Percentiles rank a stretch among this genome's conserved stretches.
Conservation (phyloP, 37 sponge, comb jelly and placozoan species). For the Halisarca cf. caerulea region DNA sequence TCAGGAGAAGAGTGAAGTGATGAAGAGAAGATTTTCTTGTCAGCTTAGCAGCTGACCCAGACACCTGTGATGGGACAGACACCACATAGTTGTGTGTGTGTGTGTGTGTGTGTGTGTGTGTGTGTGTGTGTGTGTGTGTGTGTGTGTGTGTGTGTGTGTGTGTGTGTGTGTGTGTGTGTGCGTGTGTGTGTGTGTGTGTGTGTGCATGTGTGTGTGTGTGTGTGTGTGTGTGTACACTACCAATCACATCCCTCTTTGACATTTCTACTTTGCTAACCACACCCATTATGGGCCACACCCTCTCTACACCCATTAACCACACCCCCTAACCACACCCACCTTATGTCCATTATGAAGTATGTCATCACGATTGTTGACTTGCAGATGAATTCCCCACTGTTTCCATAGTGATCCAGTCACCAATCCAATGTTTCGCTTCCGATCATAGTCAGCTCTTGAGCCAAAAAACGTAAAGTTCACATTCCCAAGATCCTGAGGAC, state of each 20-base stretch:
- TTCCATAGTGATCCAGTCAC: slow-evolving; percentile 48
- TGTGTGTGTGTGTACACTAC: too few relatives aligned
- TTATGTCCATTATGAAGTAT: slow-evolving; percentile 43
- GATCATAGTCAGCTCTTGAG: slow-evolving; percentile 46
- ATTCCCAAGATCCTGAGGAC: slow-evolving; percentile 69
- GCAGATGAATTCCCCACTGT: slow-evolving; percentile 53
- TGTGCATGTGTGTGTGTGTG: too few relatives aligned
- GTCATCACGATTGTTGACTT: slow-evolving; percentile 62
- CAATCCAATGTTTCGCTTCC: slow-evolving; percentile 61
- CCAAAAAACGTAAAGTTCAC: slow-evolving; percentile 76
- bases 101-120: too few relatives aligned
- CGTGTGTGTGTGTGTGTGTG: too few relatives aligned
- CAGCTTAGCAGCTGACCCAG: slow-evolving; percentile 78
- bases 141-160: too few relatives aligned
- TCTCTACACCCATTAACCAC: too few relatives aligned
- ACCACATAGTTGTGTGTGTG: neutral
- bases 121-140: too few relatives aligned
- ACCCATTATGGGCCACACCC: too few relatives aligned
- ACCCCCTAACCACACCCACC: slow-evolving; percentile 9
- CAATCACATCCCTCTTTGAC: too few relatives aligned
- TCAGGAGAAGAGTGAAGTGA: slow-evolving; percentile 83
- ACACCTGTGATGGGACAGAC: slow-evolving; percentile 50
- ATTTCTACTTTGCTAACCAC: too few relatives aligned
- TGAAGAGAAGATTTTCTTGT: slow-evolving; percentile 59
- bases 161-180: too few relatives aligned